Base-by-base conservation (phyloP, 2,797 vertebrate genomes). In the Euphonia xanthogaster region DNA sequence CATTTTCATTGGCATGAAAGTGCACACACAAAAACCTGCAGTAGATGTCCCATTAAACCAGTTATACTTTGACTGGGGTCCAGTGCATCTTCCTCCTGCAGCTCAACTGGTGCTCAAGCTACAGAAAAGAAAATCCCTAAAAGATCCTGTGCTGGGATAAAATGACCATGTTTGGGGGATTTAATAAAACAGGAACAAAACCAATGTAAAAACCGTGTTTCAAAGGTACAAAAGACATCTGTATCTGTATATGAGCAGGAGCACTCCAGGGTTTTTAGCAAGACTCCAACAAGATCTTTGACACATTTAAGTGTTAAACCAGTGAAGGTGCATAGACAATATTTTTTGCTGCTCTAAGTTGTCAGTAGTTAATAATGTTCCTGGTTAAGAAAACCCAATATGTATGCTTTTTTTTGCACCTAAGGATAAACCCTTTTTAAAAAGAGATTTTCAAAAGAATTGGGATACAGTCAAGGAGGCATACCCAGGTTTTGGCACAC, bases 321-420 rank as follows among this genome's bases (percentile, higher is more conserved):
- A 40, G 7, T 30, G 14, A 75, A 84, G 17, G 9, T 28, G 2
- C 11, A 40, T 2, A 1, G 13, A 48, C 10, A 31, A 4, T 23
- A 14, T 42, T 45, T 67, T 76, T 63, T 58, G 18, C 12, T 86
- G 19, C 35, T 75, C 39, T 61, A 68, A 80, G 17, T 10, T 72
- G 10, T 42, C 44, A 24, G 28, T 27, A 72, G 10, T 40, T 77
- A 71, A 42, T 28, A 51, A 17, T 21, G 23, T 37, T 58, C 61
- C 23, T 39, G 9, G 7, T 55, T 68, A 37, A 61, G 74, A 75
- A 65, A 35, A 12, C 1, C 2, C 12, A 54, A 28, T 28, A 45
- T 0, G 0, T 37, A 33, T 10, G 9, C 17, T 17, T 1, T 30
- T 30, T 53, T 93, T 86, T 72, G 23, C 3, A 11, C 14, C 4